Conservation (phyloP, 2,113 vertebrate genomes). For the Bettongia penicillata region DNA sequence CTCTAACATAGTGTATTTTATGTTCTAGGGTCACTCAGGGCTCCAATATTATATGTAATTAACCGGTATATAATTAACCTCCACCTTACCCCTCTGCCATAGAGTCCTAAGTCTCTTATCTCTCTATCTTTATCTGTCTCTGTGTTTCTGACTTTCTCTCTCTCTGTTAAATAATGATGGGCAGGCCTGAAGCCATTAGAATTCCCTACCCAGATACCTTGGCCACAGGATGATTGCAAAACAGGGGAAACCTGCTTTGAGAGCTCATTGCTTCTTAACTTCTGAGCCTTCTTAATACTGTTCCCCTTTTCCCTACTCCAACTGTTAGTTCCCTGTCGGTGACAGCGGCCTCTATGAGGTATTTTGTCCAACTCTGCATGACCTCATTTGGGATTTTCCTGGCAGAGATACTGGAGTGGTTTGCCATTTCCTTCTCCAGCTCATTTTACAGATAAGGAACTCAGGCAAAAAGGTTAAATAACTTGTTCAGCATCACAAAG, state of each 20-base stretch:
- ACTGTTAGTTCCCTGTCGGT: rapidly evolving
- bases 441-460: background rate
- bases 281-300: background rate
- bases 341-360: background rate
- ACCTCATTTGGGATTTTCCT: background rate
- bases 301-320: background rate
- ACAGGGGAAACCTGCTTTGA: background rate
- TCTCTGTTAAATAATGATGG: background rate
- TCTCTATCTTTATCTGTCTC: background rate
- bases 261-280: background rate
- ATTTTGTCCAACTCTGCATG: background rate
- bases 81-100: background rate
- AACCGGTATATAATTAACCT: no score
- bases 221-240: background rate
- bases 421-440: background rate
- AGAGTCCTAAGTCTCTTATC: background rate
- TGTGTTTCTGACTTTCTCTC: background rate
- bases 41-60: background rate
- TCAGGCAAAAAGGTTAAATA: background rate
- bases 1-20: background rate
- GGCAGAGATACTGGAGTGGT: background rate
- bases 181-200: background rate
- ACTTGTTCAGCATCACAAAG: background rate
- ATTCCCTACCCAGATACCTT: background rate
- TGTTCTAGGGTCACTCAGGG: background rate